A percentile compares a stretch with the other conserved stretches of the same genome.
These are phyloP conservation scores for Epizoanthus fatuus DNA, from an alignment of 92 coral and sea anemone genomes.

Conservation along the genomic window DNA sequence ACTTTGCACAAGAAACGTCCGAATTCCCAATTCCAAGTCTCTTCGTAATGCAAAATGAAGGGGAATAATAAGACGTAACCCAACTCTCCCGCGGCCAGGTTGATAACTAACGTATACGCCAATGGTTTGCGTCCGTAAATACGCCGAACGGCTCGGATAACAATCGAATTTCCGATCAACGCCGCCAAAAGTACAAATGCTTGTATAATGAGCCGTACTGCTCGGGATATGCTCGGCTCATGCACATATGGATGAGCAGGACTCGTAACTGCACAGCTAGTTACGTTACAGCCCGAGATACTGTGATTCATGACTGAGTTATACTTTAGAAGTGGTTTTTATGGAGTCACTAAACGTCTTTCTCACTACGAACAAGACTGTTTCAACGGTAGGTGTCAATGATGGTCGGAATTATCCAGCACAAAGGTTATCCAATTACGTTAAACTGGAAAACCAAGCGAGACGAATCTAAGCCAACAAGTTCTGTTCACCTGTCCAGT, in stretches of 20 bases:
- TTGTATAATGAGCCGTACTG: constrained; percentile 21
- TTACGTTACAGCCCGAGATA: constrained; percentile 4
- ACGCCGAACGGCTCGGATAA: constrained; percentile 39
- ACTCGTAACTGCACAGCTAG: background rate
- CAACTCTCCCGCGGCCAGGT: constrained; percentile 40
- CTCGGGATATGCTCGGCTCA: constrained; percentile 8
- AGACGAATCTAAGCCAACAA: too few relatives aligned
- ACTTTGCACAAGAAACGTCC: constrained; percentile 39
- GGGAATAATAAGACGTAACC: background rate
- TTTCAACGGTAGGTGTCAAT: too few relatives aligned
- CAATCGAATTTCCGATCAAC: constrained; percentile 11
- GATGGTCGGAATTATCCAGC: too few relatives aligned
- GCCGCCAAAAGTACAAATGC: constrained; percentile 4
- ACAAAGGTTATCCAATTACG: too few relatives aligned
- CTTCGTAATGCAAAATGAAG: constrained; percentile 8
- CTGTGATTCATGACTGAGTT: background rate
- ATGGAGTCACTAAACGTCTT: too few relatives aligned
- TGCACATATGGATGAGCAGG: background rate
- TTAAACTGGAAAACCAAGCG: too few relatives aligned
- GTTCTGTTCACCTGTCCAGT: too few relatives aligned
- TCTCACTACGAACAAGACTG: too few relatives aligned
- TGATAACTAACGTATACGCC: constrained; percentile 27
- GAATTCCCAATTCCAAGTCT: constrained; percentile 17
- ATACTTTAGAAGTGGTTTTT: background rate
- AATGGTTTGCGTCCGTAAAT: constrained; percentile 16